Evolutionary conservation across 2,113 vertebrate genomes (phyloP).

Genomic region (Puntigrus tetrazona): DNA sequence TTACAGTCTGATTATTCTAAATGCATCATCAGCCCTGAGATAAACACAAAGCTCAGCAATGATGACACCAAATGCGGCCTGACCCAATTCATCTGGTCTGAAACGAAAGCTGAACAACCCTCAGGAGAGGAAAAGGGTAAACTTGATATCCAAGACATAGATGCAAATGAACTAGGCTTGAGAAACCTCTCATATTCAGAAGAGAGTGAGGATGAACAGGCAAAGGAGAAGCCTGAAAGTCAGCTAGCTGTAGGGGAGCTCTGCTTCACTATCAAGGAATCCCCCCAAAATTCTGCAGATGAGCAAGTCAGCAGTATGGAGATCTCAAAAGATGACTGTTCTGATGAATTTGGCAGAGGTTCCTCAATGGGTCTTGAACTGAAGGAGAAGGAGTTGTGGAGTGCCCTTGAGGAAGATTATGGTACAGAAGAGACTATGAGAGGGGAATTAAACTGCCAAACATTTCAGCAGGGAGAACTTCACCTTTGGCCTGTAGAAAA

Average conservation of each 20-base stretch:
- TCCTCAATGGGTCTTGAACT: conserved; percentile 60
- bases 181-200: conserved; percentile 69
- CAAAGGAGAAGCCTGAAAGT: conserved; percentile 55
- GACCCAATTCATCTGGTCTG: conserved; percentile 53
- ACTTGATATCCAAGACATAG: conserved; percentile 54
- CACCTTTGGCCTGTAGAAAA: conserved; percentile 74
- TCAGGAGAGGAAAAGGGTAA: conserved; percentile 47
- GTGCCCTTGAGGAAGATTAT: conserved; percentile 64
- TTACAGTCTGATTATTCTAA: conserved; percentile 51
- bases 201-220: conserved; percentile 51
- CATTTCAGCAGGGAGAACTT: conserved; percentile 64
- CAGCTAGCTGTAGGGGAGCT: conserved; percentile 67
- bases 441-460: conserved; percentile 69
- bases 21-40: conserved; percentile 35
- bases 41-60: conserved; percentile 40
- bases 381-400: conserved; percentile 69
- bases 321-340: conserved; percentile 10
- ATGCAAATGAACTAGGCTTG: conserved; percentile 73
- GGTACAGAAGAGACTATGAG: conserved; percentile 50
- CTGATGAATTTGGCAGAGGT: conserved; percentile 47
- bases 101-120: conserved; percentile 43
- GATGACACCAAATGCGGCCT: conserved; percentile 42
- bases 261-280: conserved; percentile 63
- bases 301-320: conserved; percentile 15
- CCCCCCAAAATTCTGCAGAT: conserved; percentile 56